These are phyloP conservation scores for Acanthacorydalis orientalis DNA, from an alignment of 2,888 invertebrate species.

Conservation along the genomic window DNA sequence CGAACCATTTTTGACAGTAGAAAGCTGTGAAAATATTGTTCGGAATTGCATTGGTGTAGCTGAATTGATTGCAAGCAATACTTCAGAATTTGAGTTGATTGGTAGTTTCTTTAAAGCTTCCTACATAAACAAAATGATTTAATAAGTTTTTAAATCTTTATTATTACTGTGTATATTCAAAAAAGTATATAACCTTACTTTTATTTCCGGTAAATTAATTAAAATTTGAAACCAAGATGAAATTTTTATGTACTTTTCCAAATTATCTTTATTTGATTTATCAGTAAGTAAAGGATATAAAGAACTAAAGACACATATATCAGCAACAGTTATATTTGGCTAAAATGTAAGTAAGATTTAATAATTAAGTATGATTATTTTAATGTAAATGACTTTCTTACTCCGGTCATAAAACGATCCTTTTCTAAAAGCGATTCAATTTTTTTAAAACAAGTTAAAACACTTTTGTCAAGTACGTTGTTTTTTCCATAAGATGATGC, in stretches of 20 bases:
- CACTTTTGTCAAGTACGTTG: conserved; percentile 33
- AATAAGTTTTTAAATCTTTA: too few relatives aligned
- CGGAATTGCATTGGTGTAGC: conserved; percentile 13
- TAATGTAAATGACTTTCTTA: conserved; percentile 20
- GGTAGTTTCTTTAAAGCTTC: conserved; percentile 21
- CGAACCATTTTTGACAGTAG: conserved; percentile 7
- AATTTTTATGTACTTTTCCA: not conserved
- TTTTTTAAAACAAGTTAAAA: conserved; percentile 36
- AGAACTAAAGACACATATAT: conserved; percentile 7
- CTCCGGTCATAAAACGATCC: conserved; percentile 41
- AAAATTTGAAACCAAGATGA: not conserved
- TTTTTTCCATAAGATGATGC: conserved; percentile 31
- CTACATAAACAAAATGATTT: conserved; percentile 9
- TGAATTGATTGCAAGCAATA: conserved; percentile 15
- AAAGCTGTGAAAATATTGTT: conserved; percentile 10
- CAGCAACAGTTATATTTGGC: conserved; percentile 22
- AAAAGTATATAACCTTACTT: not conserved
- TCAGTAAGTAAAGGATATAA: conserved; percentile 4
- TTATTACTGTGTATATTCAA: too few relatives aligned
- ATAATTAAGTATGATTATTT: conserved; percentile 15
- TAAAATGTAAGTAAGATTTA: conserved; percentile 21
- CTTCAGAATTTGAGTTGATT: conserved; percentile 13
- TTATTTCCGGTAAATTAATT: not conserved
- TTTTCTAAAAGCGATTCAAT: conserved; percentile 34
- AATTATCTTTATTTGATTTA: not conserved